Percentiles rank a stretch among this genome's conserved stretches.
phyloP scores from a whole-genome alignment of 53 echinoderm and acorn worm genomes.

The Astropecten irregularis region DNA sequence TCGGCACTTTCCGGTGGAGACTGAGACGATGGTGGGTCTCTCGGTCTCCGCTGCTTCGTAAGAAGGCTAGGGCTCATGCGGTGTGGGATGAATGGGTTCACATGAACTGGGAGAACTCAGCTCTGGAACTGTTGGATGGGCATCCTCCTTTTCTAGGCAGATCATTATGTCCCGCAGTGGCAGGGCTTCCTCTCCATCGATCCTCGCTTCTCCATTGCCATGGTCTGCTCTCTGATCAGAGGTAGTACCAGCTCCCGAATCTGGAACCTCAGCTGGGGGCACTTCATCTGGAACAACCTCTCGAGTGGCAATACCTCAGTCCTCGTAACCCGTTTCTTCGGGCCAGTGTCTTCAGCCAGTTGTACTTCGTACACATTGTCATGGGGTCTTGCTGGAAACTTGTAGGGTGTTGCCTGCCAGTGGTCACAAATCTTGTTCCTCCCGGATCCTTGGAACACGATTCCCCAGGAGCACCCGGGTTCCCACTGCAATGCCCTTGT shows the following conservation, averaged over 20 bases:
- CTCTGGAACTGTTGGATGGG: no score
- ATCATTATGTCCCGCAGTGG: no score
- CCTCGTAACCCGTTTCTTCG: neutral
- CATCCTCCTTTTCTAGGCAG: no score
- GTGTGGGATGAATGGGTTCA: no score
- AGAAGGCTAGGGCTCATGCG: neutral
- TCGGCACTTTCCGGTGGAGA: no score
- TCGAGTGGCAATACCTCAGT: neutral
- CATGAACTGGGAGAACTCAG: no score
- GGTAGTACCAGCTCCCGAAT: neutral
- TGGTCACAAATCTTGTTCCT: slow-evolving; percentile 25
- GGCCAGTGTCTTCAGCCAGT: slow-evolving; percentile 24
- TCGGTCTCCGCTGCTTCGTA: neutral
- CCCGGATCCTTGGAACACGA: slow-evolving; percentile 15
- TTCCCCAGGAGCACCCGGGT: slow-evolving; percentile 19
- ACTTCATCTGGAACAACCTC: neutral
- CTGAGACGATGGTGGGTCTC: no score
- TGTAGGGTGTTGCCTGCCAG: slow-evolving; percentile 24
- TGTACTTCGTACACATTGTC: slow-evolving; percentile 26
- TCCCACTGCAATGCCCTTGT: neutral
- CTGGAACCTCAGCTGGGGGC: neutral
- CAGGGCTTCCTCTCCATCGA: no score
- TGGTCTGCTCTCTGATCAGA: neutral
- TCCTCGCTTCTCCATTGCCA: no score
- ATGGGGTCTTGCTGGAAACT: slow-evolving; percentile 11